phyloP scores from a whole-genome alignment of 1,140 invertebrate genomes.

The Archivesica marissinica region DNA sequence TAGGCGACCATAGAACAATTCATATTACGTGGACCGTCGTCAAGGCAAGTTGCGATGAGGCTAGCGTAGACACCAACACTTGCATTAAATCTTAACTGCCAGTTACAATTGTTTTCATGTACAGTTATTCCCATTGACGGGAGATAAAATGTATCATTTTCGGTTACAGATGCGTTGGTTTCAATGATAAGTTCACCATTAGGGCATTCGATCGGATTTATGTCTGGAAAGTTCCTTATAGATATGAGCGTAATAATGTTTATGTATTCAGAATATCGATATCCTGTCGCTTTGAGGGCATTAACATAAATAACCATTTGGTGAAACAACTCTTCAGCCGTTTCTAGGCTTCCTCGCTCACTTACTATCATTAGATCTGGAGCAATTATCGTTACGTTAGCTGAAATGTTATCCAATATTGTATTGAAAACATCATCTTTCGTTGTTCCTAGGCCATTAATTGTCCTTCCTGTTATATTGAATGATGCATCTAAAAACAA shows the following conservation, averaged over 20 bases:
- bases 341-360: not conserved
- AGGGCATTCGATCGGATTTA: not conserved
- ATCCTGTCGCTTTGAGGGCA: not conserved
- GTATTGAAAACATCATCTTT: not conserved
- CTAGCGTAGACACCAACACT: not conserved
- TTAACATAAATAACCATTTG: not conserved
- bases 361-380: not conserved
- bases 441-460: not conserved
- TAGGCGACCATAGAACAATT: conserved; percentile 19
- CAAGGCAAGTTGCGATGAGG: not conserved
- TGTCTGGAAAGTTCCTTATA: not conserved
- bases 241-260: not conserved
- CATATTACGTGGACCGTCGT: not conserved
- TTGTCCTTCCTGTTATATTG: not conserved
- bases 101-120: not conserved
- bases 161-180: not conserved
- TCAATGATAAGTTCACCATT: not conserved
- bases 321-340: not conserved
- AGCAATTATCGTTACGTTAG: not conserved
- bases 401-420: not conserved
- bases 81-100: not conserved
- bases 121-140: not conserved
- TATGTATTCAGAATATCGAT: not conserved
- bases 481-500: not conserved
- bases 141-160: not conserved